Evolutionary conservation across 2,888 invertebrate species (phyloP).

Genomic region (Macrophya annulata): DNA sequence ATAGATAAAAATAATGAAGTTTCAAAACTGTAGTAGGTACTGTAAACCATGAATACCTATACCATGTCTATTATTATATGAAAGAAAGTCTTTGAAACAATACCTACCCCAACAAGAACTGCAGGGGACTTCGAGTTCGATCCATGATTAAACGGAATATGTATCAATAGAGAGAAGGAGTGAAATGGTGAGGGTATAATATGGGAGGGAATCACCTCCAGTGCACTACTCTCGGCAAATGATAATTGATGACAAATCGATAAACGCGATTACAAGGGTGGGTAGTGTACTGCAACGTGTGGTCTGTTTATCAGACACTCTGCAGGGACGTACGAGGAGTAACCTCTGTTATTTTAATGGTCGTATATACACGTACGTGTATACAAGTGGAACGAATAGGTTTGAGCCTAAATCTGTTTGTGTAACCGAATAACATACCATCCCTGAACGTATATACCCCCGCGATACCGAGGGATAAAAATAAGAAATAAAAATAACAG

Average conservation of each 20-base stretch:
- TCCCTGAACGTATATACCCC: neutral
- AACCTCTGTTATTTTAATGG: conserved; percentile 50
- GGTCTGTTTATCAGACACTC: conserved; percentile 53
- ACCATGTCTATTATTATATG: conserved; percentile 12
- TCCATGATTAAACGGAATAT: conserved; percentile 35
- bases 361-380: conserved; percentile 1
- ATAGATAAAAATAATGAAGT: conserved; percentile 52
- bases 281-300: conserved; percentile 23
- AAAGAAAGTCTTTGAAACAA: conserved; percentile 37
- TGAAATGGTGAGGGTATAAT: neutral
- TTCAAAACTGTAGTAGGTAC: conserved; percentile 9
- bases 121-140: neutral
- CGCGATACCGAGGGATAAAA: neutral
- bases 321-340: conserved; percentile 42
- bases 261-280: conserved; percentile 48
- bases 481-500: neutral
- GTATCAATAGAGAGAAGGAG: neutral
- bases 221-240: conserved; percentile 44
- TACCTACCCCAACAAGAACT: neutral
- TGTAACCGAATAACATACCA: neutral
- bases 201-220: neutral
- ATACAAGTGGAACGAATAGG: neutral
- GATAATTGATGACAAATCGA: conserved; percentile 54
- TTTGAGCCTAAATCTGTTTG: neutral
- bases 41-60: neutral